These are phyloP conservation scores for Euproctis similis DNA, from an alignment of 2,888 invertebrate species.

Conservation along the genomic window DNA sequence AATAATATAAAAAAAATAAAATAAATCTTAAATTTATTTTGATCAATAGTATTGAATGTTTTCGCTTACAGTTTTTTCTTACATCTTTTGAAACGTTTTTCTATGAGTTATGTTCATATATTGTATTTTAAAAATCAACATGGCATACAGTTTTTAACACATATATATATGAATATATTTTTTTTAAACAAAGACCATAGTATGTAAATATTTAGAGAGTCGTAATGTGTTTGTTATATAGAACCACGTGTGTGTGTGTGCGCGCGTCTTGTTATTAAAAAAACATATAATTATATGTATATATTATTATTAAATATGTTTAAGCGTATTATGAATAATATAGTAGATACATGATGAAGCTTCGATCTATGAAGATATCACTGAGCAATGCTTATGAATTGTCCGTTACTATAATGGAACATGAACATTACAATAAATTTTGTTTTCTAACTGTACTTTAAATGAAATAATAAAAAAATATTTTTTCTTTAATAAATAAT, in stretches of 20 bases:
- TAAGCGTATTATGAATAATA: slow-evolving; percentile 16
- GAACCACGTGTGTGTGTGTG: slow-evolving; percentile 18
- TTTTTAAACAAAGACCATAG: slow-evolving; percentile 13
- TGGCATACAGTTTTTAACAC: not conserved
- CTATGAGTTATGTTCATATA: slow-evolving; percentile 11
- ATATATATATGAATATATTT: slow-evolving; percentile 14
- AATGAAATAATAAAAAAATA: not conserved
- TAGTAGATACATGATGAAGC: slow-evolving; percentile 24
- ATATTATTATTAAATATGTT: slow-evolving; percentile 4
- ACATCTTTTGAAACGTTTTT: slow-evolving; percentile 2
- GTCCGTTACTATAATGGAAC: no score
- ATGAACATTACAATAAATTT: slow-evolving; percentile 10
- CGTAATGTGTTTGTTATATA: slow-evolving; percentile 16
- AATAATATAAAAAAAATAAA: no score
- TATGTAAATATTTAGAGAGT: slow-evolving; percentile 18
- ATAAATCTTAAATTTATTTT: slow-evolving; percentile 28
- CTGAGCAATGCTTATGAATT: no score
- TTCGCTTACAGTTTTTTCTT: slow-evolving; percentile 9
- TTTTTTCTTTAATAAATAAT: slow-evolving; percentile 24
- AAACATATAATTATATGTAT: no score
- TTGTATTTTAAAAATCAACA: not conserved
- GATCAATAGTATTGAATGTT: slow-evolving; percentile 11
- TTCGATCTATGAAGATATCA: slow-evolving; percentile 19
- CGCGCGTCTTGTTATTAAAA: slow-evolving; percentile 14
- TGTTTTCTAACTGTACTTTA: not conserved